Percentiles rank a stretch among this genome's conserved stretches.
These are phyloP conservation scores for Aix galericulata DNA, from an alignment of 2,113 vertebrate genomes.

Conservation along the genomic window DNA sequence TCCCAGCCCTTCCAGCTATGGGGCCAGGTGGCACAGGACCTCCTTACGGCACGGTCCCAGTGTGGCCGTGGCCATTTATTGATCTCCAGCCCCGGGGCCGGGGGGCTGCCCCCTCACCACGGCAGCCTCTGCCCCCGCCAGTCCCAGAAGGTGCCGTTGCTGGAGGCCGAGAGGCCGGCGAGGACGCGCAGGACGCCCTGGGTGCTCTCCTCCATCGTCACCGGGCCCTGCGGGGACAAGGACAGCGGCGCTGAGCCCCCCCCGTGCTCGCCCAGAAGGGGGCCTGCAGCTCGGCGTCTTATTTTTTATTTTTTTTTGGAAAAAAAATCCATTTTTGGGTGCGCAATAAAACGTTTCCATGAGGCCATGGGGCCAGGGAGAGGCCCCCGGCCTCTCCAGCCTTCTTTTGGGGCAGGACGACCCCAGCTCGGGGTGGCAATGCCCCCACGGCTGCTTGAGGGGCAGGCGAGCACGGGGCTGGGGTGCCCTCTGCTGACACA, in stretches of 20 bases:
- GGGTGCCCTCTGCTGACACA: constrained; percentile 57
- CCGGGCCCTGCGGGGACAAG: neutral
- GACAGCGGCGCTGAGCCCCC: neutral
- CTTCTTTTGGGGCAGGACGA: neutral
- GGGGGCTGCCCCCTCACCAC: neutral
- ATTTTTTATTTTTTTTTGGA: neutral
- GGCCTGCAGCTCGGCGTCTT: too few species aligned
- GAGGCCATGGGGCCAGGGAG: neutral
- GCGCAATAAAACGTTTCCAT: neutral
- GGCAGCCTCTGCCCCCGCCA: constrained; percentile 56
- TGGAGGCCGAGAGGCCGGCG: neutral
- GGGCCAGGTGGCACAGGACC: fast-evolving
- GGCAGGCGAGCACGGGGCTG: fast-evolving
- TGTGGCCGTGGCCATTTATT: neutral
- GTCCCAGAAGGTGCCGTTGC: constrained; percentile 57
- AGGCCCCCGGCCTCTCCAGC: neutral
- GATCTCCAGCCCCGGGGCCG: fast-evolving
- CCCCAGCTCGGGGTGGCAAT: neutral
- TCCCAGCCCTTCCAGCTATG: neutral
- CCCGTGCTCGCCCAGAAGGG: neutral
- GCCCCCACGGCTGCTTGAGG: neutral
- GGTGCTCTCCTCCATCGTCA: neutral
- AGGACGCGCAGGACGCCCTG: neutral
- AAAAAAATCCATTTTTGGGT: neutral
- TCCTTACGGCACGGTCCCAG: neutral